These are phyloP conservation scores for Diachasmimorpha longicaudata DNA, from an alignment of 1,140 invertebrate species.

Conservation along the genomic window DNA sequence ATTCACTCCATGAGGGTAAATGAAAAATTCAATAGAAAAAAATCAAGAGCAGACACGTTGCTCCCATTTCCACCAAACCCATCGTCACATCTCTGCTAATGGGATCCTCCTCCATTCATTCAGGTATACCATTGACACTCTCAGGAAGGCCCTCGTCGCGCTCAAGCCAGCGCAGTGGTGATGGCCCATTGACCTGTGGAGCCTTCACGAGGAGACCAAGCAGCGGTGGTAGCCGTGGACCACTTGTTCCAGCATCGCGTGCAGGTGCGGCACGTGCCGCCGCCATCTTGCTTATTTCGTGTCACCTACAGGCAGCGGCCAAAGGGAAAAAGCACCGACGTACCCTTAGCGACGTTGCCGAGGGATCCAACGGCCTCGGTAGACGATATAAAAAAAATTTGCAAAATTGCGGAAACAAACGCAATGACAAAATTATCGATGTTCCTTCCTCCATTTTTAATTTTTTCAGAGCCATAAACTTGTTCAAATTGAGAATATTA, in stretches of 20 bases:
- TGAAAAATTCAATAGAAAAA: too few relatives aligned
- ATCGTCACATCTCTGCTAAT: too few relatives aligned
- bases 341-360: conserved; percentile 65
- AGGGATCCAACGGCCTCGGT: conserved; percentile 63
- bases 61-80: too few relatives aligned
- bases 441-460: not conserved
- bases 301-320: conserved; percentile 69
- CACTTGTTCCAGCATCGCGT: conserved; percentile 75
- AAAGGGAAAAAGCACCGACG: conserved; percentile 55
- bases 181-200: conserved; percentile 67
- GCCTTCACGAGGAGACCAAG: conserved; percentile 67
- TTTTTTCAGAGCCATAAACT: not conserved
- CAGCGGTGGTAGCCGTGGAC: conserved; percentile 66
- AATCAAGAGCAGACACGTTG: too few relatives aligned
- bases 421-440: not conserved
- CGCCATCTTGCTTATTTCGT: conserved; percentile 90
- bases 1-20: too few relatives aligned
- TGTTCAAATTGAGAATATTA: too few relatives aligned
- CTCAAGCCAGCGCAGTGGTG: conserved; percentile 70
- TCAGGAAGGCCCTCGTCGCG: conserved; percentile 72
- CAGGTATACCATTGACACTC: conserved; percentile 69
- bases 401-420: not conserved
- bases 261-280: conserved; percentile 87
- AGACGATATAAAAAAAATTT: conserved; percentile 41
- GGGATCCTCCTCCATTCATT: too few relatives aligned